These are phyloP conservation scores for Ranitomeya variabilis DNA, from an alignment of 2,113 vertebrate species.

Conservation along the genomic window DNA sequence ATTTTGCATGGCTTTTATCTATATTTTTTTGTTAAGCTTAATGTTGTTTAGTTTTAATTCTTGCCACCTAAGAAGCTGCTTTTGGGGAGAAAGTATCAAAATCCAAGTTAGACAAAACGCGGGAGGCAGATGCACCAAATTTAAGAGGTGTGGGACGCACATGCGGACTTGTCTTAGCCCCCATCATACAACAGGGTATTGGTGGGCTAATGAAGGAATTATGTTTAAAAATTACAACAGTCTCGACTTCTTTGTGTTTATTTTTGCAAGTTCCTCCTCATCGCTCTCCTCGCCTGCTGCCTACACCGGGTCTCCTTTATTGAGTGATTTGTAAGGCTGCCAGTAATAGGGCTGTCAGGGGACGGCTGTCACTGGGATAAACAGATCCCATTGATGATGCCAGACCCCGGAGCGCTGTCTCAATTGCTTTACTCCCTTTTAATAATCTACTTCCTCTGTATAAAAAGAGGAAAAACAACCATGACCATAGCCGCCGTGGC, in stretches of 20 bases:
- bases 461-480: background rate
- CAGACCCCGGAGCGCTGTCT: conserved; percentile 8
- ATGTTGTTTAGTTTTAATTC: no score
- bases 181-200: no score
- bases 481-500: background rate
- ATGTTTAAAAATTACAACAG: no score
- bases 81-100: no score
- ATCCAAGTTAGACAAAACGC: no score
- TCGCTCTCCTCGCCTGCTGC: background rate
- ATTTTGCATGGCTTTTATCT: no score
- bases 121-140: no score
- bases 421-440: conserved; percentile 21
- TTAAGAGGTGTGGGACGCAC: no score
- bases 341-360: conserved; percentile 19
- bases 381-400: conserved; percentile 21
- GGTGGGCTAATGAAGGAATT: no score
- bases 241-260: background rate
- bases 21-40: no score
- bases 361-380: conserved; percentile 1
- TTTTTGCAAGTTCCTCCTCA: background rate
- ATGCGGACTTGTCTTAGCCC: no score
- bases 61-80: no score
- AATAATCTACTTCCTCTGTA: conserved; percentile 22
- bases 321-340: background rate
- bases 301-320: background rate